A percentile compares a stretch with the other conserved stretches of the same genome.
These are phyloP conservation scores for Cairina moschata DNA, from an alignment of 2,113 vertebrate species.

Conservation along the genomic window DNA sequence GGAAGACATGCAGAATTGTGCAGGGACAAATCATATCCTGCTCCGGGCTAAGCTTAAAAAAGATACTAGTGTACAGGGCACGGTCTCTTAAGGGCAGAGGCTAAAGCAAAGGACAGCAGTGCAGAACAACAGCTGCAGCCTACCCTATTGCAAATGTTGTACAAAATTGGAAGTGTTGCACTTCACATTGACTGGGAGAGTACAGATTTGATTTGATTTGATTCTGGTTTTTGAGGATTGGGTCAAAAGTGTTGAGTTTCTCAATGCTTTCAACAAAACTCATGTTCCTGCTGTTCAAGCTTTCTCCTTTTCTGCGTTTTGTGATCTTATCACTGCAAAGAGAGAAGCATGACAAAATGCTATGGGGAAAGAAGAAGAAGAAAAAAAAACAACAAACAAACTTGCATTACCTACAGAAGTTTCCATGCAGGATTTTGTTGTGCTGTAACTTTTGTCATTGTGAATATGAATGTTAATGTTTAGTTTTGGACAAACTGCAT, in stretches of 20 bases:
- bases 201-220: background rate
- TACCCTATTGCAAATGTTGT: background rate
- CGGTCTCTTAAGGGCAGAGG: background rate
- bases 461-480: background rate
- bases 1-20: background rate
- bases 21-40: background rate
- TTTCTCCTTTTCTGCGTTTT: background rate
- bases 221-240: background rate
- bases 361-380: background rate
- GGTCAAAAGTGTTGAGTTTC: background rate
- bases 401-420: background rate
- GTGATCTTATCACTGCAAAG: background rate
- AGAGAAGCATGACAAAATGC: background rate
- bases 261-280: background rate
- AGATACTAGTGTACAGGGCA: background rate
- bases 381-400: no score
- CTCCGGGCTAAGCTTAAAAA: background rate
- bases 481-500: background rate
- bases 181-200: background rate
- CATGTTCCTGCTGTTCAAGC: constrained; percentile 5
- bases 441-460: background rate
- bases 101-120: background rate
- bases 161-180: background rate
- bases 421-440: background rate
- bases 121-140: background rate